Evolutionary conservation across 2,113 vertebrate genomes (phyloP).

Genomic region (Syrrhaptes paradoxus): DNA sequence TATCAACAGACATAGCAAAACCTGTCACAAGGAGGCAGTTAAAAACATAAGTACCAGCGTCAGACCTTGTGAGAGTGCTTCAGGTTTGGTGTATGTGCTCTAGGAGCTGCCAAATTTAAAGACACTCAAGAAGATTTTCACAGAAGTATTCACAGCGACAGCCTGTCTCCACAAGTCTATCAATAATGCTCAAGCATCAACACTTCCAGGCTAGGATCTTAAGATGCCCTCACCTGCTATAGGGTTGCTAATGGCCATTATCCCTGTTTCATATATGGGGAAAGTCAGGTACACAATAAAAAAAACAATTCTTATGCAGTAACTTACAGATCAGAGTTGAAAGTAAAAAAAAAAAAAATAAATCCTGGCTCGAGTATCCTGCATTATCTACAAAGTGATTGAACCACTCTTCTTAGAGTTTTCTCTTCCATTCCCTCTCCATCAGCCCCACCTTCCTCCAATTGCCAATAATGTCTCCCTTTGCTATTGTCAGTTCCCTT

Average conservation of each 20-base stretch:
- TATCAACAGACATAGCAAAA: background rate
- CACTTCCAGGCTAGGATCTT: slow-evolving; percentile 12
- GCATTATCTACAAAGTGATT: background rate
- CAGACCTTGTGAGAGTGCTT: slow-evolving; percentile 22
- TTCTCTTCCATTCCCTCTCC: background rate
- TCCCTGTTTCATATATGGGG: background rate
- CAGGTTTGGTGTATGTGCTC: background rate
- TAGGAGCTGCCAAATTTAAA: slow-evolving; percentile 8
- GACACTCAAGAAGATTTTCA: background rate
- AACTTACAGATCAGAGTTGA: background rate
- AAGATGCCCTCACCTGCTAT: background rate
- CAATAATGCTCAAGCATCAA: background rate
- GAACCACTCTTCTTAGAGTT: background rate
- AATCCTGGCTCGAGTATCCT: background rate
- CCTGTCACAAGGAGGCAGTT: background rate
- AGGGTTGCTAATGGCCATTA: background rate
- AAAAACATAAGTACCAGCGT: background rate
- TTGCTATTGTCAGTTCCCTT: background rate
- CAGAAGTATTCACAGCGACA: slow-evolving; percentile 20
- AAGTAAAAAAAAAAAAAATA: background rate
- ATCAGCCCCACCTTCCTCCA: background rate
- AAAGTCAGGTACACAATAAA: slow-evolving; percentile 6
- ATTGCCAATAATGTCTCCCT: background rate
- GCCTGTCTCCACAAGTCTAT: background rate
- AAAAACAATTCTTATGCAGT: slow-evolving; percentile 31